A percentile compares a stretch with the other conserved stretches of the same genome.
Conservation (phyloP, 2,888 invertebrate genomes). For the Heliconius ethilla region DNA sequence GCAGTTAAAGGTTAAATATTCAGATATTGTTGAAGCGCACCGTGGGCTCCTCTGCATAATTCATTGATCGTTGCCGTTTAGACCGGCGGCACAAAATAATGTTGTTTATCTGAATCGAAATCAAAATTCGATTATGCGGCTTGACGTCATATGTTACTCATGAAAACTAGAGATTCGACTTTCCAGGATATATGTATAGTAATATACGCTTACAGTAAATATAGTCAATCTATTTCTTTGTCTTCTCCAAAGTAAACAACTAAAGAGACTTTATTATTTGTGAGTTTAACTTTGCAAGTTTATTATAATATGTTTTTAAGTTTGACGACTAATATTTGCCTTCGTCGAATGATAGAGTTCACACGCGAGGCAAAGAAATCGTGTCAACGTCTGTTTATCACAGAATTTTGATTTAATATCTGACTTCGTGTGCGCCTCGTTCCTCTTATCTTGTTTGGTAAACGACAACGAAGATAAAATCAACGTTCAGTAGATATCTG, state of each 20-base stretch:
- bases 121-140: constrained; percentile 49
- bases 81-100: constrained; percentile 50
- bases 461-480: constrained; percentile 68
- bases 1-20: constrained; percentile 71
- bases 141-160: constrained; percentile 40
- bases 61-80: constrained; percentile 64
- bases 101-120: constrained; percentile 64
- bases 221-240: background rate
- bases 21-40: constrained; percentile 55
- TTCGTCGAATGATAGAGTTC: constrained; percentile 49
- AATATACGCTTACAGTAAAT: background rate
- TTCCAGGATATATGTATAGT: background rate
- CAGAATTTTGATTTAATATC: constrained; percentile 70
- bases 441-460: constrained; percentile 72
- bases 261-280: background rate
- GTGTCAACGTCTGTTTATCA: constrained; percentile 73
- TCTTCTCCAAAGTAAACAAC: background rate
- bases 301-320: constrained; percentile 9
- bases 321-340: constrained; percentile 34
- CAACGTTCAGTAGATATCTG: constrained; percentile 64
- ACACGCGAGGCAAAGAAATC: constrained; percentile 55
- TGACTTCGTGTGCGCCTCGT: constrained; percentile 61
- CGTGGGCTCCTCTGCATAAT: constrained; percentile 68
- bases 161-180: constrained; percentile 15
- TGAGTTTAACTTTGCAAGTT: background rate